Evolutionary conservation across 1,140 invertebrate genomes (phyloP), one percentile per base, ranked within the genome.

Genomic region (Drosophila biarmipes): DNA sequence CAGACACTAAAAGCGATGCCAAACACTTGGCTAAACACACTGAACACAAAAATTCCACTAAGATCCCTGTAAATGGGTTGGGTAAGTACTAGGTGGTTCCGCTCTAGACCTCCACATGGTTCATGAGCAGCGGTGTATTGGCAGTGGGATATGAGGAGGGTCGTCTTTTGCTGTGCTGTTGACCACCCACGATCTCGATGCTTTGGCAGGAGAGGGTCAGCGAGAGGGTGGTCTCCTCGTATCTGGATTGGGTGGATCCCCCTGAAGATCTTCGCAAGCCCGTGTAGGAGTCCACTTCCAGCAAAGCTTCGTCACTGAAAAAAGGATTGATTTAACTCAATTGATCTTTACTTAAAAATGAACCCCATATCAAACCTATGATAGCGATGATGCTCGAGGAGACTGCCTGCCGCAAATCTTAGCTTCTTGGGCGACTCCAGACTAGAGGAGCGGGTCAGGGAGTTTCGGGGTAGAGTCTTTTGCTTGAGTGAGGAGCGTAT

Each of bases 401-500:
- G 93, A 78, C 95, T 95, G 2, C 94, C 95, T 31, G 94, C 95
- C 1, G 96, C 96, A 78, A 97, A 97, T 43, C 96, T 92, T 34
- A 97, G 89, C 73, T 95, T 95, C 85, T 97, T 97, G 21, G 96
- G 96, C 24, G 96, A 97, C 90, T 97, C 96, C 72, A 96, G 93
- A 81, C 96, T 96, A 51, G 95, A 95, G 78, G 95, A 96, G 58
- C 96, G 75, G 0, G 91, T 80, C 1, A 92, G 49, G 0, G 87
- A 86, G 55, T 90, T 91, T 4, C 90, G 69, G 11, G 91, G 89
- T 31, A 91, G 51, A 24, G 73, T 84, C 49, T 86, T 77, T 35
- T 93, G 90, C 76, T 96, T 96, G 10, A 96, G 86, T 0, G 95
- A 96, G 54, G 95, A 95, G n/a, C 95, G 92, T 55, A 92, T 91